Evolutionary conservation across 2,797 vertebrate genomes (phyloP).

Genomic region (Sebastolobus altivelis): DNA sequence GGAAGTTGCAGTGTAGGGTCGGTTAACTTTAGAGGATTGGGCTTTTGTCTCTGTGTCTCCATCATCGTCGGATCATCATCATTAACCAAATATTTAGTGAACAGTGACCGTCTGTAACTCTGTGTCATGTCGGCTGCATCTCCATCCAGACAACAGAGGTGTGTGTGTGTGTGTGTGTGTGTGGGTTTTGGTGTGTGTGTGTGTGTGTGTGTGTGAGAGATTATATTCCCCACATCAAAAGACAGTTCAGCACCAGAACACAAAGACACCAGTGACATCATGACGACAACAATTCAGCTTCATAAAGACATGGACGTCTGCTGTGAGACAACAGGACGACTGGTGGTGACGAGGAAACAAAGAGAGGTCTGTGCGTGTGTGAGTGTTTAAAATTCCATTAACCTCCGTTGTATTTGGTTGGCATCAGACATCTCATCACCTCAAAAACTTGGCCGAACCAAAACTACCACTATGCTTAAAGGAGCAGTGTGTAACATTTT

Average conservation of each 20-base stretch:
- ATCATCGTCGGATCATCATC: constrained; percentile 34
- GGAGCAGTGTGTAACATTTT: too few species aligned
- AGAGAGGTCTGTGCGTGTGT: background rate
- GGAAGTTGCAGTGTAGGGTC: background rate
- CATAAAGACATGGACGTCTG: background rate
- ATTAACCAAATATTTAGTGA: constrained; percentile 41
- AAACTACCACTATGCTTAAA: background rate
- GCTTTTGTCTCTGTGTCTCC: background rate
- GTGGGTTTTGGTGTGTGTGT: constrained; percentile 19
- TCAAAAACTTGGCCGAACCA: background rate
- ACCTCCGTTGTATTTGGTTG: background rate
- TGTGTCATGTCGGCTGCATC: constrained; percentile 43
- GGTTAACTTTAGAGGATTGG: constrained; percentile 3
- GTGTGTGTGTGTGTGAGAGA: constrained; percentile 10
- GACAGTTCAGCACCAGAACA: constrained; percentile 1
- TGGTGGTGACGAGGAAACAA: background rate
- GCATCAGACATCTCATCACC: background rate
- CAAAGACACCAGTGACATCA: constrained; percentile 1
- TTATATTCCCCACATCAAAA: constrained; percentile 28
- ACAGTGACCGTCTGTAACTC: background rate
- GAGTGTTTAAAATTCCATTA: background rate
- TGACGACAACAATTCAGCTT: constrained; percentile 14
- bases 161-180: constrained; percentile 22
- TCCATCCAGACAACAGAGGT: constrained; percentile 6
- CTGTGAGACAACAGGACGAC: background rate